Evolutionary conservation across 2,888 invertebrate genomes (phyloP).

Genomic region (Gortyna flavago): DNA sequence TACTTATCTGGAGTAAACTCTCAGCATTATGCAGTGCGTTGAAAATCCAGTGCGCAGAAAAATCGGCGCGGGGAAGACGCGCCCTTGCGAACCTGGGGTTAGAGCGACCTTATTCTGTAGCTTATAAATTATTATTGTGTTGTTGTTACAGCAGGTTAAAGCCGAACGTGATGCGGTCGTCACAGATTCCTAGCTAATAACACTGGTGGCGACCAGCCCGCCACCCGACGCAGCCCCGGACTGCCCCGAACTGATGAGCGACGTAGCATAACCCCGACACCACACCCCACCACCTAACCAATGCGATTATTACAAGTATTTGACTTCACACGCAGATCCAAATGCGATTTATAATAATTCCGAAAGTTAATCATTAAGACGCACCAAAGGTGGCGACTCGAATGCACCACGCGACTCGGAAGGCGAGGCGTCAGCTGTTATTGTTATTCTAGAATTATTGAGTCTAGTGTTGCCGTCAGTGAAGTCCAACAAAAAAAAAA

Average conservation of each 20-base stretch:
- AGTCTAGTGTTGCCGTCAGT: constrained; percentile 36
- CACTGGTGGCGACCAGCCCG: constrained; percentile 75
- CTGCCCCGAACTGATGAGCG: constrained; percentile 61
- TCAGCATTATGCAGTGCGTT: too few species aligned
- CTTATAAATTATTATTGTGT: constrained; percentile 27
- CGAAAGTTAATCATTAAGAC: constrained; percentile 27
- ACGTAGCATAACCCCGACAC: constrained; percentile 46
- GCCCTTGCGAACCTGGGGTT: neutral
- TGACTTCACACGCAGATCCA: constrained; percentile 28
- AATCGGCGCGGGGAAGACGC: neutral
- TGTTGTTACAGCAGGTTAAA: constrained; percentile 91
- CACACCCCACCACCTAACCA: constrained; percentile 13
- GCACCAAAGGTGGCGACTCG: constrained; percentile 36
- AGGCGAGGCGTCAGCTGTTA: constrained; percentile 39
- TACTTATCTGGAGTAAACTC: constrained; percentile 14
- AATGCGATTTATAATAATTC: constrained; percentile 23
- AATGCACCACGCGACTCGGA: constrained; percentile 23
- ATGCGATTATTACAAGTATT: constrained; percentile 26
- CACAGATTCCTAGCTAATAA: constrained; percentile 86
- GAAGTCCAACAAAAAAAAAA: constrained; percentile 24
- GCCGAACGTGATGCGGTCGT: constrained; percentile 92
- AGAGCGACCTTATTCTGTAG: constrained; percentile 11
- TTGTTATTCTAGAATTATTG: constrained; percentile 41
- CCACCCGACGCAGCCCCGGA: constrained; percentile 58
- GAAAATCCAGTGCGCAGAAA: neutral